Percentiles rank a stretch among this genome's conserved stretches.
Evolutionary conservation across 2,797 vertebrate species (phyloP).

Genomic region (Melanotaenia nigrans): DNA sequence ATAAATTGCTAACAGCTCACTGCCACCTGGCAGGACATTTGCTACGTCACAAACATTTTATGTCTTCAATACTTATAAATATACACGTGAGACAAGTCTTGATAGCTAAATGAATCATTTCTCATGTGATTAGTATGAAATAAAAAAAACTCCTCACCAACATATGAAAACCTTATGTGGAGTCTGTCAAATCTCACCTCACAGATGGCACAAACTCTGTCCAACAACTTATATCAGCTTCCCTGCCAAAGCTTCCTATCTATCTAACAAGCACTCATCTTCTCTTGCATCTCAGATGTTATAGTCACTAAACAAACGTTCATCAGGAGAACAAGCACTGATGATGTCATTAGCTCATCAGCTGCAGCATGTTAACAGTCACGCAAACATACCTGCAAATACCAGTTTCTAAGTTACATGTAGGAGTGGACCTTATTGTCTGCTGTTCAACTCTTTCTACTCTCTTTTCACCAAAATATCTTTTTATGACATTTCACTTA

Average conservation of each 20-base stretch:
- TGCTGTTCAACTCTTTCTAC: background rate
- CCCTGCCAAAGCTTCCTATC: background rate
- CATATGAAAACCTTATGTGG: background rate
- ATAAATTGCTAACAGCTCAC: too few relatives aligned
- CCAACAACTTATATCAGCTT: conserved; percentile 1
- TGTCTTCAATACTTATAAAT: too few relatives aligned
- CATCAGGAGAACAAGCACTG: background rate
- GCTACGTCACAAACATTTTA: too few relatives aligned
- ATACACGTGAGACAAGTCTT: too few relatives aligned
- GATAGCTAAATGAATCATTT: too few relatives aligned
- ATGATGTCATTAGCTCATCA: background rate
- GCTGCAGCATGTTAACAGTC: background rate
- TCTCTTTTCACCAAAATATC: background rate
- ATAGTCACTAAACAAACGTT: conserved; percentile 4
- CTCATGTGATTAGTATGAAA: background rate
- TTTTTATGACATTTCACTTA: background rate
- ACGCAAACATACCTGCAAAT: background rate
- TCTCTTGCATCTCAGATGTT: background rate
- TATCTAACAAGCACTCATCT: background rate
- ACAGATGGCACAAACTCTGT: conserved; percentile 1
- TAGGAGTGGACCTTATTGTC: background rate
- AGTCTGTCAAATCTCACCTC: background rate
- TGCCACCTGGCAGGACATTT: too few relatives aligned
- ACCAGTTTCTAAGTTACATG: background rate
- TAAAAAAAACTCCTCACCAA: background rate